Evolutionary conservation across 2,113 vertebrate species (phyloP), one percentile per base, ranked within the genome.

Genomic region (Pterocles gutturalis): DNA sequence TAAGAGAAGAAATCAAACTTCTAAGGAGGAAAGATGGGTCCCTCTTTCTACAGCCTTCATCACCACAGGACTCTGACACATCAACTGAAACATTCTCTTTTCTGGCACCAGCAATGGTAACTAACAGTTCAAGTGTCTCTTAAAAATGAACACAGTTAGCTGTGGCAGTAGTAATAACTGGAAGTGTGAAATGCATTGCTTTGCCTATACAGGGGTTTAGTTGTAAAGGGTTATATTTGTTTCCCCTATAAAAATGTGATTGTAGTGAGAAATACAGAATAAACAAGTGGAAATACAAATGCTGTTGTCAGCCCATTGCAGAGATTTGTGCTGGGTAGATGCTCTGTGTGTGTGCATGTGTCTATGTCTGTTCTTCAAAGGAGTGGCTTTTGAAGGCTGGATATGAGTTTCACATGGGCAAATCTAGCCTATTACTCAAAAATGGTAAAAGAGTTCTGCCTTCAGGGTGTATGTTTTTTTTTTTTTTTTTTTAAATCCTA

Each of bases 1-100:
- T 99, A 57, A 98, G 89, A 66, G 92, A 96, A 77, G 98, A 99
- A 95, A 99, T 99, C 66, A 10, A 6, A 28, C 14, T 98, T 36
- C 86, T 99, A 70, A 97, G 49, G 24, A 92, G 83, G 60, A 87
- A 89, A 66, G 12, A 41, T 33, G n/a, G 31, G 18, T 26, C 14
- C 24, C 34, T 75, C 38, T 77, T 93, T 60, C 57, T 46, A 62
- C 71, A 83, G 2, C 61, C 69, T 66, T n/a, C 64, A 22, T 80
- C 48, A 17, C 46, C 49, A 9, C 20, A 20, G 60, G 53, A 61
- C 53, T 67, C 41, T 20, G 29, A 71, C 46, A 36, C 61, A 87
- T 10, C 61, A 79, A 4, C 22, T 26, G 66, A 75, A 43, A 53
- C 31, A 6, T 48, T 70, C 26, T n/a, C 46, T 24, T 4, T 41